Percentiles rank a stretch among this genome's conserved stretches.
Evolutionary conservation across 1,140 invertebrate species (phyloP).

Genomic region (Drosophila parvula): DNA sequence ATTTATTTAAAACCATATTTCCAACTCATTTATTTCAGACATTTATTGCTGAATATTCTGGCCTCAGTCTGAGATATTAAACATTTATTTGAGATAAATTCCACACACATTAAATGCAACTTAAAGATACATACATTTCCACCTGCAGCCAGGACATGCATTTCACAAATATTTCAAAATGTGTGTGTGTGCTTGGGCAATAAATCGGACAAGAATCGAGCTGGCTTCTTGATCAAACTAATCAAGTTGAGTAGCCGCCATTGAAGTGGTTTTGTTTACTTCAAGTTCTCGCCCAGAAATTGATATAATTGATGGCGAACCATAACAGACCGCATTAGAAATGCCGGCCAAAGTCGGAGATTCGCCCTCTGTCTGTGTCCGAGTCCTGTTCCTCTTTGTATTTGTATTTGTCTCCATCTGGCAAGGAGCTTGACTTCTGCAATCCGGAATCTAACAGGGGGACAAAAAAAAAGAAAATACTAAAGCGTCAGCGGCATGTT

Average conservation of each 20-base stretch:
- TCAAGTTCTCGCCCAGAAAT: constrained; percentile 61
- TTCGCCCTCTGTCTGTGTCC: constrained; percentile 31
- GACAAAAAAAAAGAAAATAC: constrained; percentile 39
- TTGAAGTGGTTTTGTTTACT: constrained; percentile 62
- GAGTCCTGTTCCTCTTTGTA: constrained; percentile 23
- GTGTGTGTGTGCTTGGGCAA: constrained; percentile 14
- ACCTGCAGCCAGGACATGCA: constrained; percentile 16
- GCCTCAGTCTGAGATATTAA: too few relatives aligned
- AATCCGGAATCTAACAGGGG: constrained; percentile 72
- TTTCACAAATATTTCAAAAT: constrained; percentile 37
- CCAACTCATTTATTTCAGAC: background rate
- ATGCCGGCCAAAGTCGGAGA: constrained; percentile 51
- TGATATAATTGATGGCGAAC: constrained; percentile 76
- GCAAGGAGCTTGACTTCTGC: constrained; percentile 77
- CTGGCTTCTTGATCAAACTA: constrained; percentile 46
- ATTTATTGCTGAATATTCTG: background rate
- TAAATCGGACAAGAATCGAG: constrained; percentile 30
- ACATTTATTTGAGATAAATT: background rate
- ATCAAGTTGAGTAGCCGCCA: constrained; percentile 56
- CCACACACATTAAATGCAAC: background rate
- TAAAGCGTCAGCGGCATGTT: constrained; percentile 71
- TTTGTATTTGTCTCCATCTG: constrained; percentile 50
- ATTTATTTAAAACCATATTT: background rate
- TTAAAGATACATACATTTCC: background rate
- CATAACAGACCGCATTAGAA: constrained; percentile 77